phyloP scores from a whole-genome alignment of 2,113 vertebrate genomes.

The Podocnemis expansa region DNA sequence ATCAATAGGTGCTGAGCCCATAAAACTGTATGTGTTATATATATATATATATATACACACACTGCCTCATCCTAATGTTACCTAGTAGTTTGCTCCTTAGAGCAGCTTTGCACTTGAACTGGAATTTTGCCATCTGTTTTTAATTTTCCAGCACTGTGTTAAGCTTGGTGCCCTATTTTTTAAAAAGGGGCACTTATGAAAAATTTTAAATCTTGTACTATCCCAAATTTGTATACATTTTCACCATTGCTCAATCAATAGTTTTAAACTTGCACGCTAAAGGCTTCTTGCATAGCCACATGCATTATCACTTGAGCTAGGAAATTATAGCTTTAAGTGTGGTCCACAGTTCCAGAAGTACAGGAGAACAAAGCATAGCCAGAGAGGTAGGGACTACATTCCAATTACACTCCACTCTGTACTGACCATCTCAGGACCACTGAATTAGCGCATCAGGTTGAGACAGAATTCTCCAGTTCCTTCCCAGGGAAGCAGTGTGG shows the following conservation, averaged over 20 bases:
- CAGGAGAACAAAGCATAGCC: background rate
- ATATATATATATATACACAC: too few species aligned
- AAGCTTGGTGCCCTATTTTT: rapidly evolving
- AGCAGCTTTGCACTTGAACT: background rate
- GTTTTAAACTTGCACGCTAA: background rate
- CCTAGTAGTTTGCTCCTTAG: background rate
- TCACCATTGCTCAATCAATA: background rate
- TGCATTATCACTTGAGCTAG: background rate
- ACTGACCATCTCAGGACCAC: background rate
- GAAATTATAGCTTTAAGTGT: background rate
- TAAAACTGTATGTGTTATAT: background rate
- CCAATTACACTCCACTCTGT: background rate
- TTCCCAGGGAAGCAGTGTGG: background rate
- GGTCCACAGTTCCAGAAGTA: background rate
- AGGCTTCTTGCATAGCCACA: background rate
- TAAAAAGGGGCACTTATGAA: background rate
- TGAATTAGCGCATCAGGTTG: background rate
- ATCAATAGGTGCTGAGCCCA: background rate
- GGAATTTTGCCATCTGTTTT: background rate
- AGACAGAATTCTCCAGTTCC: background rate
- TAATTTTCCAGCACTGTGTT: background rate
- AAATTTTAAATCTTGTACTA: background rate
- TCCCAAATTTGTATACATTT: background rate
- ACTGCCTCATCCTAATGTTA: background rate
- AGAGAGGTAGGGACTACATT: background rate